A percentile compares a stretch with the other conserved stretches of the same genome.
Conservation (phyloP, 2,888 invertebrate species). For the Aspidiotus rigidus region DNA sequence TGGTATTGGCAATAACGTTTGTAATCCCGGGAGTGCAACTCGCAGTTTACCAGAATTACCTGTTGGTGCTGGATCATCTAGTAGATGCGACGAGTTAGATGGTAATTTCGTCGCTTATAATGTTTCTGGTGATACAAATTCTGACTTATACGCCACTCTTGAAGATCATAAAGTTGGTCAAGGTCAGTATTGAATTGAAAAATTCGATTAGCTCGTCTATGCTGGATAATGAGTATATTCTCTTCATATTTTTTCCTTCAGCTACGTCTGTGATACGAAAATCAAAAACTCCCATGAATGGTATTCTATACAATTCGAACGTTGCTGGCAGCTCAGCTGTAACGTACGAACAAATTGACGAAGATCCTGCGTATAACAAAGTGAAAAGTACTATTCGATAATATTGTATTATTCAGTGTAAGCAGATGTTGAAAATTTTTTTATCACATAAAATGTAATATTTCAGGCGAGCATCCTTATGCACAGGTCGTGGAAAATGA, state of each 20-base stretch:
- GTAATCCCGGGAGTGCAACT: constrained; percentile 49
- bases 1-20: background rate
- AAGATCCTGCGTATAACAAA: constrained; percentile 15
- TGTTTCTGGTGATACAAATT: constrained; percentile 60
- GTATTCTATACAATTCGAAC: background rate
- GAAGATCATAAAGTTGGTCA: constrained; percentile 47
- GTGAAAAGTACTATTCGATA: constrained; percentile 16
- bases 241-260: background rate
- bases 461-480: constrained; percentile 42
- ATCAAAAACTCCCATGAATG: constrained; percentile 11
- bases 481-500: constrained; percentile 40
- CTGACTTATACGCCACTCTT: constrained; percentile 78
- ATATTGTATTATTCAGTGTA: too few relatives aligned
- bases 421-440: too few relatives aligned
- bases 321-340: constrained; percentile 13
- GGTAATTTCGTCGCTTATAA: constrained; percentile 40
- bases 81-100: constrained; percentile 34
- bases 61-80: constrained; percentile 48
- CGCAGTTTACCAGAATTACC: constrained; percentile 79
- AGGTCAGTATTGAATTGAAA: constrained; percentile 44
- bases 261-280: constrained; percentile 5
- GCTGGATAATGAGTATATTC: background rate
- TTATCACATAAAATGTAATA: too few relatives aligned
- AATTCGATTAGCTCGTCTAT: background rate
- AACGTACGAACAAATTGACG: constrained; percentile 29